These are phyloP conservation scores for Apamea monoglypha DNA, from an alignment of 2,888 invertebrate genomes.

Conservation along the genomic window DNA sequence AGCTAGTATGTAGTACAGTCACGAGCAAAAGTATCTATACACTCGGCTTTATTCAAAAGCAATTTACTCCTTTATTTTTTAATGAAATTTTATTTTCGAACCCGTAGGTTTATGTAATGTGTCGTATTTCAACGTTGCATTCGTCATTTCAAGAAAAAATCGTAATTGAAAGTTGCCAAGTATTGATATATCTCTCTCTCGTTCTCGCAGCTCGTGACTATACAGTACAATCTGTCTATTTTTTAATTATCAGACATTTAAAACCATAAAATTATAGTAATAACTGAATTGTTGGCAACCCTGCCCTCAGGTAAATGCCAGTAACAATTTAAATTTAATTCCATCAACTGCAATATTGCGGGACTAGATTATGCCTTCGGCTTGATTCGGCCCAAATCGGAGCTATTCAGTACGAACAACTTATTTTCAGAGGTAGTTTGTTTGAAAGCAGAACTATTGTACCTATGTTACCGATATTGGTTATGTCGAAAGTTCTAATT, in stretches of 20 bases:
- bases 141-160: too few species aligned
- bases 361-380: slow-evolving; percentile 57
- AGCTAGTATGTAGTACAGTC: background rate
- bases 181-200: too few species aligned
- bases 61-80: too few species aligned
- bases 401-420: slow-evolving; percentile 31
- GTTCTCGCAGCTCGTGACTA: too few species aligned
- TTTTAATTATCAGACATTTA: background rate
- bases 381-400: slow-evolving; percentile 39
- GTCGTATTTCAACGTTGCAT: too few species aligned
- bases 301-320: slow-evolving; percentile 60
- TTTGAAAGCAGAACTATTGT: slow-evolving; percentile 34
- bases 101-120: too few species aligned
- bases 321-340: slow-evolving; percentile 64
- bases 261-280: background rate
- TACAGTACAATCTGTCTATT: background rate
- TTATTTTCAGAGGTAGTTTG: slow-evolving; percentile 38
- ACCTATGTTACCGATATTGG: background rate
- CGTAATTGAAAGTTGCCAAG: too few species aligned
- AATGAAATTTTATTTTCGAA: too few species aligned
- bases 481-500: background rate
- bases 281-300: slow-evolving; percentile 44
- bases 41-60: too few species aligned
- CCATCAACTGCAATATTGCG: slow-evolving; percentile 62
- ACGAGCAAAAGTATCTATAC: too few species aligned